Percentiles rank a stretch among this genome's conserved stretches.
Evolutionary conservation across 2,113 vertebrate species (phyloP).

Genomic region (Caretta caretta): DNA sequence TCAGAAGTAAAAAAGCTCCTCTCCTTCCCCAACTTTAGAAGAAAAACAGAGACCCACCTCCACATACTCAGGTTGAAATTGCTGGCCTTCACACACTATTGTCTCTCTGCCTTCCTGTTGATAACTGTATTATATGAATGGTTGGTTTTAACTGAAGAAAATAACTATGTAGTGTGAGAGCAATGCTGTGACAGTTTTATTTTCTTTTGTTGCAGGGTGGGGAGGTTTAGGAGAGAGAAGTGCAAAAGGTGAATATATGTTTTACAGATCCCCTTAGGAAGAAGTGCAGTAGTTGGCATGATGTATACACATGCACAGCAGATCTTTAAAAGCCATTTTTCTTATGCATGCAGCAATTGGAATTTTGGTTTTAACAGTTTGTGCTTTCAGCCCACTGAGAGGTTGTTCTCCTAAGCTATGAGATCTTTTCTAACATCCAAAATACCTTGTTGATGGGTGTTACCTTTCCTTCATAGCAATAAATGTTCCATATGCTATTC

Average conservation of each 20-base stretch:
- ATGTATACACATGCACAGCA: neutral
- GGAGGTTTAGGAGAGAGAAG: neutral
- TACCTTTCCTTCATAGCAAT: neutral
- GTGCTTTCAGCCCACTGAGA: neutral
- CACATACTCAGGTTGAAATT: neutral
- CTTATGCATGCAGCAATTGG: neutral
- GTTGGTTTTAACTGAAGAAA: neutral
- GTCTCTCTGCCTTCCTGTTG: neutral
- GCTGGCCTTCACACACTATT: neutral
- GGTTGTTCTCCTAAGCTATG: neutral
- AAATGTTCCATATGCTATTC: neutral
- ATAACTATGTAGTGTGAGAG: neutral
- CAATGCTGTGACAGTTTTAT: neutral
- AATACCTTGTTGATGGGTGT: neutral
- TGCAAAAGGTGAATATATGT: neutral
- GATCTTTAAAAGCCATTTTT: neutral
- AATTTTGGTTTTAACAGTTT: neutral
- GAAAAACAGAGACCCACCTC: neutral
- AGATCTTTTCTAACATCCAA: neutral
- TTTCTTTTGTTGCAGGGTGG: neutral
- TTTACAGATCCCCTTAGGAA: neutral
- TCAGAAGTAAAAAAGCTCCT: neutral
- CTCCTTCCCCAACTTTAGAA: neutral
- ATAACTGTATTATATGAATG: neutral
- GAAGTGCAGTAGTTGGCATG: neutral